These are phyloP conservation scores for Mnemiopsis leidyi DNA, from an alignment of 37 sponge, comb jelly and placozoan species.

Conservation along the genomic window DNA sequence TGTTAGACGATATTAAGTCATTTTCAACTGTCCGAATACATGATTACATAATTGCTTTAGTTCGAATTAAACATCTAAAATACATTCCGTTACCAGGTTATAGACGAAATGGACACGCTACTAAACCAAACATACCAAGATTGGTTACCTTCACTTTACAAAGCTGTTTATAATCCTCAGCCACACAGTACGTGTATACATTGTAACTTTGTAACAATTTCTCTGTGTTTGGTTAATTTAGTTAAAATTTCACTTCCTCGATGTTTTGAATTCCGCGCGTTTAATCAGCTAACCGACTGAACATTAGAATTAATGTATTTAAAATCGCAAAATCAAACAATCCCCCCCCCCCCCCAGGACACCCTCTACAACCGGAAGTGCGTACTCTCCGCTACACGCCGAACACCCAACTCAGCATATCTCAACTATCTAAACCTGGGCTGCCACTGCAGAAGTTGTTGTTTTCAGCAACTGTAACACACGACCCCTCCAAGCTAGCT, in stretches of 20 bases:
- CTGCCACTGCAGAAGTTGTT: conserved; percentile 82
- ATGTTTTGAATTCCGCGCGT: too few relatives aligned
- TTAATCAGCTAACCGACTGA: too few relatives aligned
- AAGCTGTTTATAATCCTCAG: not conserved
- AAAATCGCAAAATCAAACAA: too few relatives aligned
- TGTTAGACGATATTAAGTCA: too few relatives aligned
- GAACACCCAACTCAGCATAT: not conserved
- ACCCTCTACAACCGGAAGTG: not conserved
- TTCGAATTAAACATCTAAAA: too few relatives aligned
- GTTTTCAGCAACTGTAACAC: conserved; percentile 93
- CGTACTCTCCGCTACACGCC: not conserved
- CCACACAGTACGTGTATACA: not conserved
- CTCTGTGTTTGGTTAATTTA: too few relatives aligned
- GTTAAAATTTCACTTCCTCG: too few relatives aligned
- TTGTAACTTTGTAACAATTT: too few relatives aligned
- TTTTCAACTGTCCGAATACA: too few relatives aligned
- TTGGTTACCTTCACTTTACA: conserved; percentile 73
- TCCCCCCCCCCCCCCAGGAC: conserved; percentile 7
- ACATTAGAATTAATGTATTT: too few relatives aligned
- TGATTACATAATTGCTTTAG: too few relatives aligned
- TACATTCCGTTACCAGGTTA: too few relatives aligned
- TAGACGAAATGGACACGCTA: conserved; percentile 93
- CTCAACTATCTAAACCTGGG: not conserved
- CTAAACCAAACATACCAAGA: conserved; percentile 76
- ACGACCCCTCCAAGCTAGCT: conserved; percentile 85